These are phyloP conservation scores for Hirtodrosophila trivittata DNA, from an alignment of 2,888 invertebrate species.

Conservation along the genomic window DNA sequence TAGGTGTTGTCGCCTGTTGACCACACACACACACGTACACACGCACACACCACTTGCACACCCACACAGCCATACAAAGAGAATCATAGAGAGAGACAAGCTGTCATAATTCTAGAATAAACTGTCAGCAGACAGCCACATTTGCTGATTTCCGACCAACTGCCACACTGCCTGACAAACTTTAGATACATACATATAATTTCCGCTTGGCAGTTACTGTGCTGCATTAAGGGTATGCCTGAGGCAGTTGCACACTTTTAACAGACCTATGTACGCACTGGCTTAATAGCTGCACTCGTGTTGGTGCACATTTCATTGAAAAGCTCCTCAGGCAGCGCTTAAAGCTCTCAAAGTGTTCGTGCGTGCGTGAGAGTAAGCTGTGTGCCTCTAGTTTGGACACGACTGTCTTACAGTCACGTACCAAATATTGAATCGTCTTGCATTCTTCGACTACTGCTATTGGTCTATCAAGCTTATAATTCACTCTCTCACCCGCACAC, in stretches of 20 bases:
- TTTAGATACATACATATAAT: constrained; percentile 3
- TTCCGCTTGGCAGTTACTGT: too few relatives aligned
- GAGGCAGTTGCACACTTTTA: too few relatives aligned
- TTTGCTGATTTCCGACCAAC: constrained; percentile 16
- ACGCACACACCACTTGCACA: constrained; percentile 5
- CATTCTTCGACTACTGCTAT: neutral
- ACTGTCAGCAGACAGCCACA: constrained; percentile 59
- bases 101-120: constrained; percentile 59
- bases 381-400: neutral
- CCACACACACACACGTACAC: constrained; percentile 4
- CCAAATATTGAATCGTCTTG: neutral
- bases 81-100: constrained; percentile 5
- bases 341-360: too few relatives aligned
- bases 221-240: neutral
- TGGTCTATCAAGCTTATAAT: neutral
- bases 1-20: constrained; percentile 44
- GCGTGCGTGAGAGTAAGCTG: too few relatives aligned
- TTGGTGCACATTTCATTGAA: neutral
- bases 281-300: constrained; percentile 7
- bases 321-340: too few relatives aligned
- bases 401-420: neutral
- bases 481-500: neutral
- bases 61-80: neutral
- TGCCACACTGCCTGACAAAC: constrained; percentile 30
- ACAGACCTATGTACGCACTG: too few relatives aligned